Evolutionary conservation across 2,797 vertebrate genomes (phyloP).

Genomic region (Knipowitschia caucasica): DNA sequence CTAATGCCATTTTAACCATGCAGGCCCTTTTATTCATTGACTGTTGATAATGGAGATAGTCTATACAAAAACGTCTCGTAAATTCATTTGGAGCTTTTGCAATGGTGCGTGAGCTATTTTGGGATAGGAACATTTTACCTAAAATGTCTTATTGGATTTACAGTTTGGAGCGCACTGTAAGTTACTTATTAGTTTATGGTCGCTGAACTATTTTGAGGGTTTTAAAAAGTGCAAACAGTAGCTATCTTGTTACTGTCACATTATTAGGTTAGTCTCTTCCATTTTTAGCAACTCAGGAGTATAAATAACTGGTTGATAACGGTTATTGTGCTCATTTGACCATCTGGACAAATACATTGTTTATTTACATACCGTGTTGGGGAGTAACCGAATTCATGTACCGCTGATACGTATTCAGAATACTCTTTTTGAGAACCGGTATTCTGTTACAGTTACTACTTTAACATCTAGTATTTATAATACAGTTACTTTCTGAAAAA

Average conservation of each 20-base stretch:
- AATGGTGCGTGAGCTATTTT: conserved; percentile 37
- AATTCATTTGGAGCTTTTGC: conserved; percentile 45
- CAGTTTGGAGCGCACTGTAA: conserved; percentile 13
- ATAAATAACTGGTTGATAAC: background rate
- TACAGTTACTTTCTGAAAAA: no score
- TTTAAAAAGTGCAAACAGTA: conserved; percentile 13
- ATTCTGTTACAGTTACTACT: no score
- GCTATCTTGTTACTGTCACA: conserved; percentile 6
- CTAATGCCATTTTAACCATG: conserved; percentile 67
- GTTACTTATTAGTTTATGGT: conserved; percentile 34
- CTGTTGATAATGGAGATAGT: conserved; percentile 15
- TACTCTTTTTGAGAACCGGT: no score
- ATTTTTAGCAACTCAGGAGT: background rate
- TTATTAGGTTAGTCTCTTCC: conserved; percentile 10
- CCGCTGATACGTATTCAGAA: no score
- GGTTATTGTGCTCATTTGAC: background rate
- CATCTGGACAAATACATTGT: background rate
- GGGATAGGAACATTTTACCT: conserved; percentile 20
- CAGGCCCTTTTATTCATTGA: conserved; percentile 61
- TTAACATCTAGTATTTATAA: no score
- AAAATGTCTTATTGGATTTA: conserved; percentile 24
- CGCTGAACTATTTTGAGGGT: conserved; percentile 37
- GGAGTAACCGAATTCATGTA: no score
- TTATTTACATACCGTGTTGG: no score
- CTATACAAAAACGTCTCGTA: conserved; percentile 53